phyloP scores from a whole-genome alignment of 2,888 invertebrate species.

The Drosophila rubida region DNA sequence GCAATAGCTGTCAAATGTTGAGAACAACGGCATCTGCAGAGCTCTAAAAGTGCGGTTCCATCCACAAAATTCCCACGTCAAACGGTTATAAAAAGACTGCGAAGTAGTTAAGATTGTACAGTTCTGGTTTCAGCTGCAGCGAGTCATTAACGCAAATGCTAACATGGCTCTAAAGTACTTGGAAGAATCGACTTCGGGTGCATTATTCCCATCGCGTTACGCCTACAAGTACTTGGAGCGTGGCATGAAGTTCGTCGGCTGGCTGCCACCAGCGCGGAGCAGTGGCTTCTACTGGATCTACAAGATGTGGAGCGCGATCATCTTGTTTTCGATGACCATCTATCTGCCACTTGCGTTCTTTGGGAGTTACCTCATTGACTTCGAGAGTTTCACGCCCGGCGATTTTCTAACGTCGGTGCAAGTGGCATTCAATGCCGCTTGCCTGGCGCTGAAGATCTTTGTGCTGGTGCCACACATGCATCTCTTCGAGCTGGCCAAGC shows the following conservation, averaged over 20 bases:
- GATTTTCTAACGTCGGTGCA: slow-evolving; percentile 46
- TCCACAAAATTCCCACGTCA: neutral
- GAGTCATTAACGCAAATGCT: neutral
- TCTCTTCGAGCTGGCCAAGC: slow-evolving; percentile 34
- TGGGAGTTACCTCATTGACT: slow-evolving; percentile 31
- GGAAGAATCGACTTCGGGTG: neutral
- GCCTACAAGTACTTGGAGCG: slow-evolving; percentile 39
- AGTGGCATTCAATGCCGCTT: slow-evolving; percentile 29
- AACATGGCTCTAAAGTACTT: slow-evolving; percentile 39
- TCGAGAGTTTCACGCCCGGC: slow-evolving; percentile 26
- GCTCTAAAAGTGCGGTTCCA: neutral
- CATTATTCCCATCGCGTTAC: slow-evolving; percentile 31
- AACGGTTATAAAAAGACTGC: slow-evolving; percentile 21
- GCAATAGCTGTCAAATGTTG: slow-evolving; percentile 26
- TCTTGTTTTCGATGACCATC: neutral
- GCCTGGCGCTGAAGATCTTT: slow-evolving; percentile 5
- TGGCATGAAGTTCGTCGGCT: slow-evolving; percentile 42
- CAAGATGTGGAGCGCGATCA: neutral
- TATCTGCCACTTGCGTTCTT: slow-evolving; percentile 46
- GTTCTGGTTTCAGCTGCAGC: slow-evolving; percentile 10
- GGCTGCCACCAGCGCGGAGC: slow-evolving; percentile 10
- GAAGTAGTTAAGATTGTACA: neutral
- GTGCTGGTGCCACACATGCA: slow-evolving; percentile 17
- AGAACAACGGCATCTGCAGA: slow-evolving; percentile 39
- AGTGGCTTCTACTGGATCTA: slow-evolving; percentile 5